Evolutionary conservation across 2,888 invertebrate species (phyloP).

Genomic region (Drosophila recens): DNA sequence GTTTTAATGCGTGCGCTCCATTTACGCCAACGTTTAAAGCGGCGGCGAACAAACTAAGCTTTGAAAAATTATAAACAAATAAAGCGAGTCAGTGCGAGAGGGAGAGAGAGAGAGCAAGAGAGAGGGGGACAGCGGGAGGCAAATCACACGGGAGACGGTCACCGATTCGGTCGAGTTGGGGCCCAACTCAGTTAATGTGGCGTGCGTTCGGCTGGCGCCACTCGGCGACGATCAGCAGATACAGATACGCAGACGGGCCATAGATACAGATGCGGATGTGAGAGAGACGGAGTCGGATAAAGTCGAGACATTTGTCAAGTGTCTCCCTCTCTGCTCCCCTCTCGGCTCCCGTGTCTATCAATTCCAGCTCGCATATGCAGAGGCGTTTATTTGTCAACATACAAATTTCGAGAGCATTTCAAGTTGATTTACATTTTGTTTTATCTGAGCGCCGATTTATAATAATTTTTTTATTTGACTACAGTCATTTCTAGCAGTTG

Average conservation of each 20-base stretch:
- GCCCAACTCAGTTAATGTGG: conserved; percentile 66
- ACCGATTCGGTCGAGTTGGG: conserved; percentile 40
- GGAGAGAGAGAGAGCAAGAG: too few species aligned
- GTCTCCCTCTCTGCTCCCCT: conserved; percentile 28
- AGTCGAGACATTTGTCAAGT: conserved; percentile 72
- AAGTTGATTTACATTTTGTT: conserved; percentile 73
- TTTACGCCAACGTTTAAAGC: conserved; percentile 61
- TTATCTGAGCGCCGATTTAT: conserved; percentile 71
- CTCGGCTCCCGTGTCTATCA: neutral
- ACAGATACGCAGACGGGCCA: conserved; percentile 30
- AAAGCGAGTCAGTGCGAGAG: conserved; percentile 24
- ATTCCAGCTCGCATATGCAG: conserved; percentile 50
- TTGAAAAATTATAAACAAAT: conserved; percentile 80
- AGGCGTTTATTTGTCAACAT: conserved; percentile 80
- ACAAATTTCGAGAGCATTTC: conserved; percentile 71
- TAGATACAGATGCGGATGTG: conserved; percentile 63
- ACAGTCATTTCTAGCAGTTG: conserved; percentile 2
- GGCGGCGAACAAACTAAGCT: conserved; percentile 59
- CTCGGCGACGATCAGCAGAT: conserved; percentile 45
- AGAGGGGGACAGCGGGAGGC: conserved; percentile 27
- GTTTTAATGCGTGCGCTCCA: conserved; percentile 73
- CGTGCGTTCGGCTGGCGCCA: conserved; percentile 76
- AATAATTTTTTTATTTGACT: conserved; percentile 48
- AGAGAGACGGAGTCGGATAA: conserved; percentile 26
- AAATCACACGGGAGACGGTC: conserved; percentile 61